Evolutionary conservation across 2,113 vertebrate genomes (phyloP).

Genomic region (Nycticebus coucang): DNA sequence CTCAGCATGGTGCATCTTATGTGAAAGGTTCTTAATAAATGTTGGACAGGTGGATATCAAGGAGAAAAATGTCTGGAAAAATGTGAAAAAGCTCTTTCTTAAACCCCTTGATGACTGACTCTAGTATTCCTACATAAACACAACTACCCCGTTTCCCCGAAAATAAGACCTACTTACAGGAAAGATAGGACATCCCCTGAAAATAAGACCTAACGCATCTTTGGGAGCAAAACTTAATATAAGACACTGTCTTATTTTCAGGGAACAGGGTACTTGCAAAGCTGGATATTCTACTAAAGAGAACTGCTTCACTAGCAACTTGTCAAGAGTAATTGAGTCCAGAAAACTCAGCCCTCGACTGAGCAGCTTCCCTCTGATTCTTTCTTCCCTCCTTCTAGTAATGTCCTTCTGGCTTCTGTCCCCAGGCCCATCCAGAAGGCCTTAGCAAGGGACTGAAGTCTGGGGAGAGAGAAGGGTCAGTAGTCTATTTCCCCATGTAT

Average conservation of each 20-base stretch:
- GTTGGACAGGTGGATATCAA: background rate
- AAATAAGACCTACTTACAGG: too few species aligned
- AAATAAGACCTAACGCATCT: too few species aligned
- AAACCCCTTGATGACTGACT: background rate
- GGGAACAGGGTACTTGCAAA: too few species aligned
- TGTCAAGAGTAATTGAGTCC: background rate
- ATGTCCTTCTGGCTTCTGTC: too few species aligned
- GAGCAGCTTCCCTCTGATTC: background rate
- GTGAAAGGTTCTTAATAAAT: background rate
- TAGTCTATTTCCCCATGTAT: background rate
- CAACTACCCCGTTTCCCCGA: too few species aligned
- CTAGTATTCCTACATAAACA: background rate
- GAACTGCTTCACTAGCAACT: background rate
- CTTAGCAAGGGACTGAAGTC: background rate
- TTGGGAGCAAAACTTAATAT: too few species aligned
- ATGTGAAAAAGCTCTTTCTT: background rate
- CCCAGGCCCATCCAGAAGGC: too few species aligned
- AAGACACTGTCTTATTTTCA: too few species aligned
- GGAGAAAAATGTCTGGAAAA: background rate
- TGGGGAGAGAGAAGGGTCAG: too few species aligned
- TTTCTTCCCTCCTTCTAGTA: too few species aligned
- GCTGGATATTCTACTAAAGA: background rate
- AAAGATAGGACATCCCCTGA: too few species aligned
- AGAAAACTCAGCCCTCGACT: background rate
- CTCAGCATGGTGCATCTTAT: too few species aligned